Evolutionary conservation across 2,797 vertebrate genomes (phyloP).

Genomic region (Xiphorhynchus erythropygius): DNA sequence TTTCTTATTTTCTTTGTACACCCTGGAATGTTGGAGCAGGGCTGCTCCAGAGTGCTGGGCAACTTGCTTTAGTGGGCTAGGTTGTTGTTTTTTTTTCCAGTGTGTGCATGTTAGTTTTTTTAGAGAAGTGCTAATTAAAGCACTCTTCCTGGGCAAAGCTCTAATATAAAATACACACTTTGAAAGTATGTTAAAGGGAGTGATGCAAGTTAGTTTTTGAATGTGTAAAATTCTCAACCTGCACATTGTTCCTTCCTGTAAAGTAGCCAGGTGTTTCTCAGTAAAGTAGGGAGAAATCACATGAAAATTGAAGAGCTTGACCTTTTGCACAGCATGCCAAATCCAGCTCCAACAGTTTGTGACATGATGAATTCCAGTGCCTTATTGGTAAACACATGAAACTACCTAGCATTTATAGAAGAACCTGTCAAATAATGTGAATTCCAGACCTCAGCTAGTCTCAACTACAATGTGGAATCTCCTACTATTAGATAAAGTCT

Average conservation of each 20-base stretch:
- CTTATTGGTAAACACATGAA: conserved; percentile 22
- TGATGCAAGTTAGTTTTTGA: not conserved
- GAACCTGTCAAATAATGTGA: conserved; percentile 7
- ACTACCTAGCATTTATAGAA: not conserved
- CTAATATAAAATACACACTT: not conserved
- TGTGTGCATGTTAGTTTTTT: not conserved
- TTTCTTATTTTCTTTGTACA: conserved; percentile 18
- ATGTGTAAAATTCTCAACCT: conserved; percentile 5
- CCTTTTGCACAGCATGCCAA: conserved; percentile 20
- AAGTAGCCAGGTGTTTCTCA: conserved; percentile 6
- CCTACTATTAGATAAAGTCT: not conserved
- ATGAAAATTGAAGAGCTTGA: conserved; percentile 14
- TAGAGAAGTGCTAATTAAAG: conserved; percentile 28
- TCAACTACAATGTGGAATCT: not conserved
- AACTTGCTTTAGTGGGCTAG: conserved; percentile 8
- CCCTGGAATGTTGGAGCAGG: conserved; percentile 20
- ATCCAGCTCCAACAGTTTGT: not conserved
- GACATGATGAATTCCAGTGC: not conserved
- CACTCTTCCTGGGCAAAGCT: conserved; percentile 9
- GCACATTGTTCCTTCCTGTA: not conserved
- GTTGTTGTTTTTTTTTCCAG: not conserved
- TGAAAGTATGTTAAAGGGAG: not conserved
- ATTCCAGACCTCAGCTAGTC: not conserved
- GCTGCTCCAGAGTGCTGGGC: not conserved
- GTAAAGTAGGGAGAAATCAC: not conserved